These are phyloP conservation scores for Hirtodrosophila histrioides DNA, from an alignment of 2,888 invertebrate species.

Conservation along the genomic window DNA sequence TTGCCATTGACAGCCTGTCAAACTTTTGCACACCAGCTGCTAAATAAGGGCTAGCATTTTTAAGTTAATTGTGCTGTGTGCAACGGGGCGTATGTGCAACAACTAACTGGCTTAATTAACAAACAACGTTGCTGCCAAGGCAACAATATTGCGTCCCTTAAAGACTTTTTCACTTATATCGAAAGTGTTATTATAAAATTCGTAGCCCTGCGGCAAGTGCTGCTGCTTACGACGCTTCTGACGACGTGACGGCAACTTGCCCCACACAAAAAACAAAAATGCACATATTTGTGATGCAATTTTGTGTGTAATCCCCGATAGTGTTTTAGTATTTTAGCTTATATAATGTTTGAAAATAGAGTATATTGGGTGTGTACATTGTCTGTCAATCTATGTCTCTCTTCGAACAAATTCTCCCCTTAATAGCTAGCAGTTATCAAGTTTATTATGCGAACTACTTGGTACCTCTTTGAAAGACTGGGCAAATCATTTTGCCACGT, in stretches of 20 bases:
- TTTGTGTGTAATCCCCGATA: conserved; percentile 1
- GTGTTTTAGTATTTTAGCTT: too few relatives aligned
- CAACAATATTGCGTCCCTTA: conserved; percentile 4
- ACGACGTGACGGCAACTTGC: conserved; percentile 14
- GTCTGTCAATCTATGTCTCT: too few relatives aligned
- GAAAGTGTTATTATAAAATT: conserved; percentile 23
- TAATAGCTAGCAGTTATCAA: too few relatives aligned
- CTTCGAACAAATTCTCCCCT: too few relatives aligned
- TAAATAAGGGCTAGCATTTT: conserved; percentile 26
- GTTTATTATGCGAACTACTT: too few relatives aligned
- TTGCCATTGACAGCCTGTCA: conserved; percentile 22
- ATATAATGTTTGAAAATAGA: too few relatives aligned
- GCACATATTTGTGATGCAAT: conserved; percentile 4
- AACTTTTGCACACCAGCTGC: conserved; percentile 4
- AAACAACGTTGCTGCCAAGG: conserved; percentile 16
- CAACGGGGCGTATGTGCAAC: conserved; percentile 66
- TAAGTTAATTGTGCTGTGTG: conserved; percentile 52
- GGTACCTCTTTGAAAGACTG: too few relatives aligned
- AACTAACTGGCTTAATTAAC: conserved; percentile 64
- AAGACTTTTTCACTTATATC: conserved; percentile 3
- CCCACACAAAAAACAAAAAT: conserved; percentile 4
- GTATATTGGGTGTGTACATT: too few relatives aligned
- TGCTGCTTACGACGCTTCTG: too few relatives aligned
- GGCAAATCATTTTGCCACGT: too few relatives aligned
- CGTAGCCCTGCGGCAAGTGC: conserved; percentile 13